Conservation (phyloP, 2,888 invertebrate species). For the Napeogenes inachia region DNA sequence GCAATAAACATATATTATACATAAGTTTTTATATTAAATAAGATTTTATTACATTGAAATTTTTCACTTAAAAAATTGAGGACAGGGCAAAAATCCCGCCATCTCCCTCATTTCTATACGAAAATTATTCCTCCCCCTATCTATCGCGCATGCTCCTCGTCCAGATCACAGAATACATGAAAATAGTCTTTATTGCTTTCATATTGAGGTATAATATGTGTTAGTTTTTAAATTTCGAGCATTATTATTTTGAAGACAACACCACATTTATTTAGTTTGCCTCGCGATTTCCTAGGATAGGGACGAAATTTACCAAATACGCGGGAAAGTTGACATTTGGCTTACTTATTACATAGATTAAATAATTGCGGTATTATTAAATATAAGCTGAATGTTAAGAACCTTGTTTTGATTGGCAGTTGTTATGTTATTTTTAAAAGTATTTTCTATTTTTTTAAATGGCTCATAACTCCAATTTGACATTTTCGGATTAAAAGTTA, state of each 20-base stretch:
- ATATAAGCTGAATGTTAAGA: slow-evolving; percentile 4
- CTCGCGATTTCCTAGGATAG: slow-evolving; percentile 33
- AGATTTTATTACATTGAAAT: too few relatives aligned
- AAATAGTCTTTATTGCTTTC: slow-evolving; percentile 40
- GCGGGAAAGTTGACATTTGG: slow-evolving; percentile 20
- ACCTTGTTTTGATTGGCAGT: background rate
- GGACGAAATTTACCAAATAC: slow-evolving; percentile 31
- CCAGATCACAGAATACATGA: slow-evolving; percentile 38
- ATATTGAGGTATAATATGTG: slow-evolving; percentile 36
- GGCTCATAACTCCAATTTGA: background rate
- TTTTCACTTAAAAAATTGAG: background rate
- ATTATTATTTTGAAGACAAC: slow-evolving; percentile 24
- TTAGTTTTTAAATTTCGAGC: slow-evolving; percentile 26
- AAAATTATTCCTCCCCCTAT: slow-evolving; percentile 31
- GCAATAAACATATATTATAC: too few relatives aligned
- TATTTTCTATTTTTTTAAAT: background rate
- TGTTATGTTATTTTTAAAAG: background rate
- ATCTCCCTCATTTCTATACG: slow-evolving; percentile 7
- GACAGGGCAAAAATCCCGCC: slow-evolving; percentile 7
- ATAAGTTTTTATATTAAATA: too few relatives aligned
- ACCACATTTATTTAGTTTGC: slow-evolving; percentile 46
- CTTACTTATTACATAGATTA: too few relatives aligned
- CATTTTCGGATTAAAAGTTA: background rate
- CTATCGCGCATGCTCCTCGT: slow-evolving; percentile 60
- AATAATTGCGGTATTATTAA: slow-evolving; percentile 5